These are phyloP conservation scores for Phalanger gymnotis DNA, from an alignment of 2,797 vertebrate genomes.

Conservation along the genomic window DNA sequence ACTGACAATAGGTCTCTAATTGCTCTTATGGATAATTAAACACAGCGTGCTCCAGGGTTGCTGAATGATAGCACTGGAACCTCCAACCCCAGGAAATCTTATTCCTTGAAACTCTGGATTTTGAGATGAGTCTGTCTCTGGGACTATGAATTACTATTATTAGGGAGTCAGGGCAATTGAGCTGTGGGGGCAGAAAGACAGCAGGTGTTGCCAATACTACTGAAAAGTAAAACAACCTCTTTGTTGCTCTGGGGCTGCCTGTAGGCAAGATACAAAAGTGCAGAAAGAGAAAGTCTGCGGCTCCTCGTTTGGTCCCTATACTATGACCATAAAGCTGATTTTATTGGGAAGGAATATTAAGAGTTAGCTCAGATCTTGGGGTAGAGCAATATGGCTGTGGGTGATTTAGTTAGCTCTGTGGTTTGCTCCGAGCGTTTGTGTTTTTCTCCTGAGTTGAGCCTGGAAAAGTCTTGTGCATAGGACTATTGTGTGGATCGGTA, in stretches of 20 bases:
- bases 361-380: not conserved
- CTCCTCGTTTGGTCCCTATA: not conserved
- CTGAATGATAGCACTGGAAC: not conserved
- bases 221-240: not conserved
- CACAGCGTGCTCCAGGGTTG: not conserved
- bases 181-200: not conserved
- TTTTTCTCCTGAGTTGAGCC: not conserved
- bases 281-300: not conserved
- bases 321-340: not conserved
- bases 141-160: not conserved
- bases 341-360: not conserved
- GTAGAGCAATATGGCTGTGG: not conserved
- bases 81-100: not conserved
- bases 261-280: not conserved
- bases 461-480: not conserved
- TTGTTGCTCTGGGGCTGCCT: not conserved
- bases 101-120: not conserved
- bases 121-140: not conserved
- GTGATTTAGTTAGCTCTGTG: not conserved
- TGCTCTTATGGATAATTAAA: conserved; percentile 44
- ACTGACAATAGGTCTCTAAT: not conserved
- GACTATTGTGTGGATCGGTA: not conserved
- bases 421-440: not conserved
- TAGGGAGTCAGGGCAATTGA: not conserved
- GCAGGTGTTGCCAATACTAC: not conserved